A percentile compares a stretch with the other conserved stretches of the same genome.
Evolutionary conservation across 2,888 invertebrate species (phyloP).

Genomic region (Plemyria rubiginata): DNA sequence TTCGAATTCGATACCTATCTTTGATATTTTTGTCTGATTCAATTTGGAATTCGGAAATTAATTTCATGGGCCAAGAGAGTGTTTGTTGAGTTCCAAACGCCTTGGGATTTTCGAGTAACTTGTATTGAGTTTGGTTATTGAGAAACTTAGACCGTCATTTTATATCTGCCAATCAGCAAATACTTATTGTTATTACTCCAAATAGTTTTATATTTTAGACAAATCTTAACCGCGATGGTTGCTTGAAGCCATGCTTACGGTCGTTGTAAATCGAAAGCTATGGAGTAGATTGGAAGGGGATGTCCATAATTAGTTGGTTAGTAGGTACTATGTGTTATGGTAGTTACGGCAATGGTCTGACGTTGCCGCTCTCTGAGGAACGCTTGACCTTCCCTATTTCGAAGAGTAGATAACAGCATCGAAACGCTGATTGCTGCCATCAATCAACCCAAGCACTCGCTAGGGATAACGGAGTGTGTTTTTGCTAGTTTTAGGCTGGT

Average conservation of each 20-base stretch:
- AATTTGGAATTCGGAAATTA: conserved; percentile 28
- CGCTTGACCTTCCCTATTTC: conserved; percentile 46
- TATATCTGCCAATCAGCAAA: too few relatives aligned
- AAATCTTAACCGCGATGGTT: too few relatives aligned
- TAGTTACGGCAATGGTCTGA: neutral
- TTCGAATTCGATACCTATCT: conserved; percentile 32
- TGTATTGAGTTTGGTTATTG: neutral
- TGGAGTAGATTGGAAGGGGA: too few relatives aligned
- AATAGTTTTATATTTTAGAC: too few relatives aligned
- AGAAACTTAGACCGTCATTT: too few relatives aligned
- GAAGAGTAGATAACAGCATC: conserved; percentile 57
- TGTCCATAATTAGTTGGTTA: too few relatives aligned
- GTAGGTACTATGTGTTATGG: neutral
- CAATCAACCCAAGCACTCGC: conserved; percentile 53
- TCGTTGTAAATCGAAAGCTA: too few relatives aligned
- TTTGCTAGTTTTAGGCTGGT: conserved; percentile 51
- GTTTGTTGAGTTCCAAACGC: conserved; percentile 16
- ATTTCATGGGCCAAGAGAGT: conserved; percentile 22
- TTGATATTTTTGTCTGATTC: conserved; percentile 24
- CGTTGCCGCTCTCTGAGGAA: neutral
- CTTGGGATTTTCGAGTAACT: conserved; percentile 13
- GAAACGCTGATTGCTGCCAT: conserved; percentile 55
- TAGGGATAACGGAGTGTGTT: conserved; percentile 43
- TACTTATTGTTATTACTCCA: too few relatives aligned
- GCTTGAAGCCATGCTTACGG: too few relatives aligned